Evolutionary conservation across 2,888 invertebrate genomes (phyloP).

Genomic region (Nasonovia ribisnigri): DNA sequence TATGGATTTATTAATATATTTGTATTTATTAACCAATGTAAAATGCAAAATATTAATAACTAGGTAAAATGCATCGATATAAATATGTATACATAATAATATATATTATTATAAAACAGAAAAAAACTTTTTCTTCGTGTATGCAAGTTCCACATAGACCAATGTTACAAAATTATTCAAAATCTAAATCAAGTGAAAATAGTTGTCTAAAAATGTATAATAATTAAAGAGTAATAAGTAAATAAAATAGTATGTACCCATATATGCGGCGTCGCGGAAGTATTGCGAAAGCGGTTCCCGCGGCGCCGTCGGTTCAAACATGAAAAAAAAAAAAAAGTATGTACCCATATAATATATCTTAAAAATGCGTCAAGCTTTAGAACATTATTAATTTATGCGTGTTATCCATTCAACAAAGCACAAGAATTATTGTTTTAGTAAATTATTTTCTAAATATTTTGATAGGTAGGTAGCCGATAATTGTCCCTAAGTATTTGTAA

Average conservation of each 20-base stretch:
- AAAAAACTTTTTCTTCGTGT: no score
- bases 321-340: no score
- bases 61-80: not conserved
- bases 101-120: not conserved
- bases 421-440: not conserved
- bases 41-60: not conserved
- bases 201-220: not conserved
- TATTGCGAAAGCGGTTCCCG: no score
- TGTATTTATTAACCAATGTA: not conserved
- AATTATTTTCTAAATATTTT: not conserved
- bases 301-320: no score
- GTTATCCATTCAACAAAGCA: not conserved
- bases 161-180: not conserved
- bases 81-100: not conserved
- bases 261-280: no score
- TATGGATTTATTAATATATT: not conserved
- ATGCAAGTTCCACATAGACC: no score
- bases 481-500: not conserved
- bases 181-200: not conserved
- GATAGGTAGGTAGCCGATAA: not conserved
- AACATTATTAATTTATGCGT: not conserved
- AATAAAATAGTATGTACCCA: no score
- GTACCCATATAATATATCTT: no score
- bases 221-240: no score
- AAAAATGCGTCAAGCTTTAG: no score